Conservation (phyloP, 2,888 invertebrate genomes). For the Pandemis cinnamomeana region DNA sequence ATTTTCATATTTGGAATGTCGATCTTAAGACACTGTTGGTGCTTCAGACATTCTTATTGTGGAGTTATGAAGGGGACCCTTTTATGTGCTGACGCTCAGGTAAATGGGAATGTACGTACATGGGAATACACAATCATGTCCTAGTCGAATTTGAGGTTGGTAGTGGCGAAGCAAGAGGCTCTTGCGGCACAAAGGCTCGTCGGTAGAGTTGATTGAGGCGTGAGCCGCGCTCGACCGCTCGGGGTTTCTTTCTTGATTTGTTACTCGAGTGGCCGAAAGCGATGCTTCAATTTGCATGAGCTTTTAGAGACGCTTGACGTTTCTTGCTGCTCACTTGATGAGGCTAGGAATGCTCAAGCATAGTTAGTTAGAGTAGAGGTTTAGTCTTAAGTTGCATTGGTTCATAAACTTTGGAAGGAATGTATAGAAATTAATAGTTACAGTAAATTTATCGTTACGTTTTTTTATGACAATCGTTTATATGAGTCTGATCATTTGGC, state of each 20-base stretch:
- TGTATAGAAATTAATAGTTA: background rate
- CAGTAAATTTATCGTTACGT: too few relatives aligned
- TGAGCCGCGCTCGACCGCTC: conserved; percentile 78
- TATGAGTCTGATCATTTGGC: too few relatives aligned
- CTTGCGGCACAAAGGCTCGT: conserved; percentile 74
- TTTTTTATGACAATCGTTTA: too few relatives aligned
- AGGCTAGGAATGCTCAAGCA: conserved; percentile 26
- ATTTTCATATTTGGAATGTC: conserved; percentile 83
- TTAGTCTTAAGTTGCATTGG: background rate
- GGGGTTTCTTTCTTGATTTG: conserved; percentile 83
- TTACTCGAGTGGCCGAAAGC: conserved; percentile 80
- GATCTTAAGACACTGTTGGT: conserved; percentile 71
- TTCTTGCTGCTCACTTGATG: conserved; percentile 38
- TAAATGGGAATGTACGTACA: conserved; percentile 13
- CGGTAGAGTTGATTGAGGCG: conserved; percentile 82
- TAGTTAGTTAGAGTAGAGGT: conserved; percentile 11
- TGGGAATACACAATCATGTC: conserved; percentile 38
- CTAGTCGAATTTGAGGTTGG: conserved; percentile 57
- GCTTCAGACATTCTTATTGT: conserved; percentile 66
- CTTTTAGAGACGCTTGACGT: conserved; percentile 45
- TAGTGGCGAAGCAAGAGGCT: conserved; percentile 66
- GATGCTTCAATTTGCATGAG: conserved; percentile 82
- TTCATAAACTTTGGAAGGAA: background rate
- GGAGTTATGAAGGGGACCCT: conserved; percentile 48
- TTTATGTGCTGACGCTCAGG: conserved; percentile 32